Evolutionary conservation across 1,140 invertebrate genomes (phyloP), one percentile per base, ranked within the genome.

Genomic region (Delia radicum): DNA sequence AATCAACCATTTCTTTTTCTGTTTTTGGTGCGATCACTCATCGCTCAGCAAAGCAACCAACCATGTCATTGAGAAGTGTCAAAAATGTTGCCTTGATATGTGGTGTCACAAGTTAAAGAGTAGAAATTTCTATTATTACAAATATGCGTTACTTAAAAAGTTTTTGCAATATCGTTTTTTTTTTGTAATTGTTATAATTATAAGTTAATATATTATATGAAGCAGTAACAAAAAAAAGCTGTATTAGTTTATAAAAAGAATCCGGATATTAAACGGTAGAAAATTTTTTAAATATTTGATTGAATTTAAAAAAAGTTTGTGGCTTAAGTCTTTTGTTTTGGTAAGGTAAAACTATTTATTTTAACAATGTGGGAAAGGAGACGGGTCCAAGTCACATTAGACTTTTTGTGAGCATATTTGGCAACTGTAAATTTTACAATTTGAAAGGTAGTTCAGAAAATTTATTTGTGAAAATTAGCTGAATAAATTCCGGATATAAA

Each of bases 41-140:
- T 33, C 29, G 13, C 21, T 26, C 27, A 55, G 21, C 15, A 15
- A 31, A 67, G n/a, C 63, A 31, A 15, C 27, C 63, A 67, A n/a
- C 65, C 29, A 37, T 69, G 65, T 21, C 65, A 69, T 69, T 37
- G 65, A 33, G 65, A 69, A 69, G 65, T 69, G 65, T 69, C 65
- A 69, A 69, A 69, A 69, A 69, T 69, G 65, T 37, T 69, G 65
- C 65, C 65, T 21, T 69, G 65, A 69, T 69, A 69, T 69, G 65
- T 69, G 65, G 65, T 69, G 65, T 69, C 65, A 69, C 65, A 37
- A 55, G 48, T 55, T 55, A 55, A 55, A 55, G 48, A 21, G 8
- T 21, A 55, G 24, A 55, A 55, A 55, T 55, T 55, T 55, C 48
- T 55, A 21, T 55, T 21, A 55, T 55, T 55, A 55, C 48, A 55